Evolutionary conservation across 2,113 vertebrate species (phyloP).

Genomic region (Serilophus lunatus): DNA sequence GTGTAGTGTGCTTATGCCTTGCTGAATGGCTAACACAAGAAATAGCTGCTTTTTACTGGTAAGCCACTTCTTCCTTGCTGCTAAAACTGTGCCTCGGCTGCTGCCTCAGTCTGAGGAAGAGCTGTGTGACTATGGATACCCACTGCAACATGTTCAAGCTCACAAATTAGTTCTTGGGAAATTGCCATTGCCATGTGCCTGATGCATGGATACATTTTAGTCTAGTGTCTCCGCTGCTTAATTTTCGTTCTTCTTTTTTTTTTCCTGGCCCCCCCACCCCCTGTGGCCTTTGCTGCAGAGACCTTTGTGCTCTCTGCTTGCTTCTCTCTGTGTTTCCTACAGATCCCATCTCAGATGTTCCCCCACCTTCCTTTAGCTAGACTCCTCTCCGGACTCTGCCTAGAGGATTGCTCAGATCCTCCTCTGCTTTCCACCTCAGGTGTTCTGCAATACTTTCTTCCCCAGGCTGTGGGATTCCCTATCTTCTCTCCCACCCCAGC

Average conservation of each 20-base stretch:
- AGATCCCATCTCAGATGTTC: neutral
- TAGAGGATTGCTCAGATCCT: neutral
- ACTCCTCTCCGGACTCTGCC: neutral
- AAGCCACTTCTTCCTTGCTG: neutral
- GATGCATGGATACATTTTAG: neutral
- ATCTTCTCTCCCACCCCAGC: neutral
- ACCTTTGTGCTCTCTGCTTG: neutral
- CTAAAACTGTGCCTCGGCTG: neutral
- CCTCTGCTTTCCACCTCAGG: neutral
- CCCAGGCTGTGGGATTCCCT: neutral
- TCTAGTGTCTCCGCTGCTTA: neutral
- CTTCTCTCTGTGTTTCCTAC: neutral
- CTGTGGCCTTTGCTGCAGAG: neutral
- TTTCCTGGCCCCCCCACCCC: too few species aligned
- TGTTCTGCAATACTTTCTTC: neutral
- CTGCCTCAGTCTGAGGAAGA: neutral
- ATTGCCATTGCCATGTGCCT: accelerated
- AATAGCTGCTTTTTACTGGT: neutral
- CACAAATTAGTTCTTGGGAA: neutral
- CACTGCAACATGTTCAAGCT: neutral
- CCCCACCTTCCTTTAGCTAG: neutral
- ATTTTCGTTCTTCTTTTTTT: neutral
- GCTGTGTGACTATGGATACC: neutral
- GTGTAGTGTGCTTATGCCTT: neutral
- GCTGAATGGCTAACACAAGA: neutral